Base-by-base conservation (phyloP, 1,140 invertebrate genomes). In the Chironomus tepperi region DNA sequence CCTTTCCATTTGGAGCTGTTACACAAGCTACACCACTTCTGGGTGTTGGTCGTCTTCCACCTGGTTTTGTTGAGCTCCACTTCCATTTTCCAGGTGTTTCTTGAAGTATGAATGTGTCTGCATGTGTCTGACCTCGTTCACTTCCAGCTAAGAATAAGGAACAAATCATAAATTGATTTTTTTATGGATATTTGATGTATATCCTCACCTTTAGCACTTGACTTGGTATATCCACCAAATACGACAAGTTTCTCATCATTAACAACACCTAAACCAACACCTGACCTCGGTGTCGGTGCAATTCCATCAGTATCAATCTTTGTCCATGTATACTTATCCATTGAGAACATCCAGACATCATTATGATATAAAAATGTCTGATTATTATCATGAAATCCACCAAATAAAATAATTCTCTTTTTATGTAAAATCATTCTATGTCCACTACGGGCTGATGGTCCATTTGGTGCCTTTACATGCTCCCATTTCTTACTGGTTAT, bases 341-440 rank as follows among this genome's bases (percentile, higher is more conserved):
- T 83, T 79, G 93, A 89, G 82, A 98, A 97, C 34, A 87, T 83
- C 82, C 95, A 86, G 3, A 96, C 80, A 84, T 98, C 96, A 83
- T 96, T 96, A 79, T 89, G 96, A 83, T 97, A 98, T 78, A 91
- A 91, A 79, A 91, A 97, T 73, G 94, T 90, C 74, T 92, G 88
- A 6, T 90, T 86, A 83, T 95, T 96, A 82, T 97, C 95, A 79
- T 94, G 88, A 81, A 95, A 98, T 16, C 96, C 95, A 1, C 96
- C 95, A 86, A 97, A 98, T 19, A 97, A 84, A 76, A 96, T 85
- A 0, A 98, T 80, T 77, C 92, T 93, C 79, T 94, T 94, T 15
- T 88, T 84, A 0, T 87, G 78, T 7, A 88, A 85, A 7, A 89
- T 86, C 95, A 97, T 97, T 75, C 95, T 85, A 81, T 98, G 95